Evolutionary conservation across 2,888 invertebrate genomes (phyloP).

Genomic region (Archips crataeganus): DNA sequence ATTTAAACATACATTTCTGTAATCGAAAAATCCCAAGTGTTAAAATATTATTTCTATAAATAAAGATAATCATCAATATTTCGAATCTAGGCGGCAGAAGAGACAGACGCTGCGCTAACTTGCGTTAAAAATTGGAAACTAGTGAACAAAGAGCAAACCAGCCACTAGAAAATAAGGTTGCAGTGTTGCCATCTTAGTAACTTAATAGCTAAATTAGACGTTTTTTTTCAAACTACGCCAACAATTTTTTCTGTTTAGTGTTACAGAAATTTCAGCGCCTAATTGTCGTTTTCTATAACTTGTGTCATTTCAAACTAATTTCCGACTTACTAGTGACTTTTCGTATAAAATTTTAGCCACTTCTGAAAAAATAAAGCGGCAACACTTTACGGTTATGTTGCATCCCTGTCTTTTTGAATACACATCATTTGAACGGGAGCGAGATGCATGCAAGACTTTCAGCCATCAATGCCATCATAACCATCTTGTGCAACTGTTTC

Average conservation of each 20-base stretch:
- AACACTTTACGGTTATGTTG: conserved; percentile 53
- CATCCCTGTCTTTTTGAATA: conserved; percentile 58
- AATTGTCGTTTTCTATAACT: too few relatives aligned
- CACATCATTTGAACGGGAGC: conserved; percentile 57
- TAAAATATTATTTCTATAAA: conserved; percentile 35
- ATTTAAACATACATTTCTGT: background rate
- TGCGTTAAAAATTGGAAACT: conserved; percentile 58
- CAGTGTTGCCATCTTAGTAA: too few relatives aligned
- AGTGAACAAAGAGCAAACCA: conserved; percentile 83
- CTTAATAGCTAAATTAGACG: too few relatives aligned
- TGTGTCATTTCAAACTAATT: too few relatives aligned
- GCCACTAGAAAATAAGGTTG: conserved; percentile 80
- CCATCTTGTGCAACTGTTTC: conserved; percentile 86
- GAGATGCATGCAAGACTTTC: conserved; percentile 72
- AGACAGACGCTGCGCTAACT: conserved; percentile 62
- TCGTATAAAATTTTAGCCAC: too few relatives aligned
- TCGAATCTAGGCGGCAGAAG: conserved; percentile 51
- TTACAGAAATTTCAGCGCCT: too few relatives aligned
- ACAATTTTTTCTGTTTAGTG: too few relatives aligned
- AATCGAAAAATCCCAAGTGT: background rate
- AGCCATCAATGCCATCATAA: conserved; percentile 82
- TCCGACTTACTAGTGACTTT: too few relatives aligned
- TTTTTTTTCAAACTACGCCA: too few relatives aligned
- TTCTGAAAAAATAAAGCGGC: too few relatives aligned
- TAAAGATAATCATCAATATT: conserved; percentile 43